Conservation (phyloP, 2,888 invertebrate genomes). For the Nyleta sp. region DNA sequence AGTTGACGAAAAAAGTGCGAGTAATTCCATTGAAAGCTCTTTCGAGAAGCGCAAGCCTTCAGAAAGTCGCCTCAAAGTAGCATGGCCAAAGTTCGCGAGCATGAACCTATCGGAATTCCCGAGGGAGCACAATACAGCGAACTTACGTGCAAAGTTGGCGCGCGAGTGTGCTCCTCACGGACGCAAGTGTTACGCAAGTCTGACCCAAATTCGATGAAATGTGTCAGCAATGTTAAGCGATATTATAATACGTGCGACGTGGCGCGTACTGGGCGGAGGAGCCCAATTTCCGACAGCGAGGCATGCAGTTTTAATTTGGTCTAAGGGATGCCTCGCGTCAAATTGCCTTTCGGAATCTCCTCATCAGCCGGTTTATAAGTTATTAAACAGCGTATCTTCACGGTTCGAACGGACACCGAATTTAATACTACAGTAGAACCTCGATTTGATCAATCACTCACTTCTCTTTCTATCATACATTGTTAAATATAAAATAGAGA, state of each 20-base stretch:
- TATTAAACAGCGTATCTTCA: too few relatives aligned
- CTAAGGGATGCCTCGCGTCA: not conserved
- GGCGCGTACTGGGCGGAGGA: not conserved
- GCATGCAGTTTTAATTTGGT: constrained; percentile 25
- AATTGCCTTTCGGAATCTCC: not conserved
- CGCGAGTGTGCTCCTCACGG: not conserved
- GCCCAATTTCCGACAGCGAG: constrained; percentile 16
- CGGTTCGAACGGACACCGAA: too few relatives aligned
- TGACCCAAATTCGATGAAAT: constrained; percentile 35
- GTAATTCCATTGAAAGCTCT: too few relatives aligned
- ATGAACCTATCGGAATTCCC: constrained; percentile 2
- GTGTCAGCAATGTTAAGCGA: constrained; percentile 20
- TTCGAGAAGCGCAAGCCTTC: too few relatives aligned
- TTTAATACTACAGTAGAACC: too few relatives aligned
- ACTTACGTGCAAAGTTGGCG: constrained; percentile 6
- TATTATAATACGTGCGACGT: constrained; percentile 11
- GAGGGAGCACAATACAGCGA: constrained; percentile 11
- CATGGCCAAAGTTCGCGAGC: constrained; percentile 12
- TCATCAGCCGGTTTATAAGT: not conserved
- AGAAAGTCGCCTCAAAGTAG: not conserved
- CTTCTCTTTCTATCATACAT: too few relatives aligned
- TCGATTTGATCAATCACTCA: too few relatives aligned
- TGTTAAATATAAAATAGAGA: too few relatives aligned
- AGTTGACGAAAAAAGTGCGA: too few relatives aligned
- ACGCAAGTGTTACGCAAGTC: constrained; percentile 1